phyloP scores from a whole-genome alignment of 2,113 vertebrate genomes.

The Osmerus eperlanus region DNA sequence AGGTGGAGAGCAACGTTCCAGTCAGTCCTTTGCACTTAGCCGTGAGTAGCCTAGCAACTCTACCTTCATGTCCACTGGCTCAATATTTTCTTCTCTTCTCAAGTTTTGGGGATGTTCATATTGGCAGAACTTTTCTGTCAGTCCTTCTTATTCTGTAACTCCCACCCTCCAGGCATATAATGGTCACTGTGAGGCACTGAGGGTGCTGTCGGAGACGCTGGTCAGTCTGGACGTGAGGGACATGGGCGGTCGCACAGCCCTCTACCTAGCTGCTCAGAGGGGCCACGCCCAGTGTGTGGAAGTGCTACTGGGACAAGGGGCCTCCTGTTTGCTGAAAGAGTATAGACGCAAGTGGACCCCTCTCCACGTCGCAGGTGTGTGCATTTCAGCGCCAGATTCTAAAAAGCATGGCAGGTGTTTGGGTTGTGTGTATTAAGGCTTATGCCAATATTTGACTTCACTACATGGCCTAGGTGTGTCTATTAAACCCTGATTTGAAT shows the following conservation, averaged over 20 bases:
- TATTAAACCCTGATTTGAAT: no score
- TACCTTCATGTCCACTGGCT: not conserved
- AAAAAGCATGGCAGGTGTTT: not conserved
- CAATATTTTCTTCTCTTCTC: no score
- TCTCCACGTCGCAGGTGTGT: slow-evolving; percentile 85
- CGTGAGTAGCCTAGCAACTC: slow-evolving; percentile 74
- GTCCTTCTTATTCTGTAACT: not conserved
- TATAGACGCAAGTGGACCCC: slow-evolving; percentile 83
- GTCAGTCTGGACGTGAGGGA: slow-evolving; percentile 92
- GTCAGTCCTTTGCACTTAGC: slow-evolving; percentile 97
- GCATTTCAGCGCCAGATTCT: not conserved
- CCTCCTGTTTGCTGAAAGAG: slow-evolving; percentile 85
- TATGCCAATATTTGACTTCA: no score
- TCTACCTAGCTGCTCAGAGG: slow-evolving; percentile 86
- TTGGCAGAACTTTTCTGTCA: not conserved
- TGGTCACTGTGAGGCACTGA: slow-evolving; percentile 92
- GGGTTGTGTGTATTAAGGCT: not conserved
- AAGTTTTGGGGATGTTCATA: no score
- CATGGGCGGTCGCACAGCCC: slow-evolving; percentile 81
- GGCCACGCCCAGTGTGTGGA: slow-evolving; percentile 86
- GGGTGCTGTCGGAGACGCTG: slow-evolving; percentile 88
- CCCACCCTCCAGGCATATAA: slow-evolving; percentile 81
- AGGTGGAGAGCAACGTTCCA: slow-evolving; percentile 90
- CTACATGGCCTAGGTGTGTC: no score
- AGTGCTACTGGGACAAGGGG: slow-evolving; percentile 86